A percentile compares a stretch with the other conserved stretches of the same genome.
These are phyloP conservation scores for Cotesia typhae DNA, from an alignment of 1,140 invertebrate species.

Conservation along the genomic window DNA sequence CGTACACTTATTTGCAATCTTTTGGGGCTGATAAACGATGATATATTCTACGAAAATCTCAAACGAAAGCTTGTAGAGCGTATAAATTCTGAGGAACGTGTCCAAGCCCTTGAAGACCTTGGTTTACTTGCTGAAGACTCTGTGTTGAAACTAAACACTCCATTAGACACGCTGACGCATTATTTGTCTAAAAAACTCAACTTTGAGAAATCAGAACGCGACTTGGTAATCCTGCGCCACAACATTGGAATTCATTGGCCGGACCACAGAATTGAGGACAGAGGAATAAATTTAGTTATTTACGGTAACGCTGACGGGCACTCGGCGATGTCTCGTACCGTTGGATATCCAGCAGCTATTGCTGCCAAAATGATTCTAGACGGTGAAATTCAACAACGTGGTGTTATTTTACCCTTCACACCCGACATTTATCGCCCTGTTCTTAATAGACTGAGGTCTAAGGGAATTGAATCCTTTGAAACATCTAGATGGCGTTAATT, in stretches of 20 bases:
- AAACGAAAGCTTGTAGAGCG: constrained; percentile 81
- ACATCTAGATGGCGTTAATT: constrained; percentile 65
- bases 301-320: constrained; percentile 88
- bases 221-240: constrained; percentile 93
- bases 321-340: constrained; percentile 97
- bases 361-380: constrained; percentile 97
- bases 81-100: constrained; percentile 74
- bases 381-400: constrained; percentile 94
- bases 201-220: constrained; percentile 85
- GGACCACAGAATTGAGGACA: constrained; percentile 82
- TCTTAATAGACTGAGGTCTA: constrained; percentile 81
- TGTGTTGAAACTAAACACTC: constrained; percentile 85
- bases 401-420: constrained; percentile 89
- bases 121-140: constrained; percentile 86
- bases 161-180: constrained; percentile 91
- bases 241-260: constrained; percentile 93
- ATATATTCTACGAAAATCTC: constrained; percentile 94
- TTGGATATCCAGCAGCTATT: constrained; percentile 95
- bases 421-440: constrained; percentile 92
- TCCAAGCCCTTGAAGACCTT: constrained; percentile 81
- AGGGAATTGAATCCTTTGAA: constrained; percentile 86
- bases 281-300: constrained; percentile 91
- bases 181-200: constrained; percentile 88
- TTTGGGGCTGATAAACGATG: constrained; percentile 82
- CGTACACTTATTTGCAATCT: constrained; percentile 87